phyloP scores from a whole-genome alignment of 2,888 invertebrate species.

The Osmoderma eremita region DNA sequence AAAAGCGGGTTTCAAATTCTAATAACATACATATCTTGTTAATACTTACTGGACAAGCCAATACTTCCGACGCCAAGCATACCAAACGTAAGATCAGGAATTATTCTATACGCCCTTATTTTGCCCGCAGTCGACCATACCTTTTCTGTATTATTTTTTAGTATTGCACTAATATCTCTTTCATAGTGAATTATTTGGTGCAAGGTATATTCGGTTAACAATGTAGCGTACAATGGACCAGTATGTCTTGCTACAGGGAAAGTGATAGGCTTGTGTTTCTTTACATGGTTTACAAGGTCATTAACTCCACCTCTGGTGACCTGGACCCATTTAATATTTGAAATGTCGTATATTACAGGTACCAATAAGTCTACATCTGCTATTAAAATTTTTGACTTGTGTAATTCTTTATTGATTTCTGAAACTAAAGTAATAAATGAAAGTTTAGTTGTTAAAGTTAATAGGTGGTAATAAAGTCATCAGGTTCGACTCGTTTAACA shows the following conservation, averaged over 20 bases:
- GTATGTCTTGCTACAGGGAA: conserved; percentile 62
- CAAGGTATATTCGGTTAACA: conserved; percentile 67
- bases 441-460: no score
- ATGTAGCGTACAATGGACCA: conserved; percentile 61
- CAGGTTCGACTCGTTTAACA: no score
- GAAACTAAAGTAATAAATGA: no score
- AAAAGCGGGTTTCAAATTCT: conserved; percentile 8
- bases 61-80: conserved; percentile 68
- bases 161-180: conserved; percentile 59
- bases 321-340: conserved; percentile 63
- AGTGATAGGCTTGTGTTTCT: conserved; percentile 50
- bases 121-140: conserved; percentile 58
- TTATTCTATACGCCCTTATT: conserved; percentile 56
- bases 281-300: conserved; percentile 48
- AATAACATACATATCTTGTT: conserved; percentile 55
- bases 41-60: conserved; percentile 58
- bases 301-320: conserved; percentile 65
- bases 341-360: conserved; percentile 58
- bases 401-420: conserved; percentile 51
- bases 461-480: no score
- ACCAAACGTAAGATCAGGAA: conserved; percentile 65
- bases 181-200: conserved; percentile 65
- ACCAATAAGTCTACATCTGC: conserved; percentile 61
- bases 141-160: conserved; percentile 57
- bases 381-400: conserved; percentile 60